These are phyloP conservation scores for Cacoxenus indagator DNA, from an alignment of 2,888 invertebrate genomes.

Conservation along the genomic window DNA sequence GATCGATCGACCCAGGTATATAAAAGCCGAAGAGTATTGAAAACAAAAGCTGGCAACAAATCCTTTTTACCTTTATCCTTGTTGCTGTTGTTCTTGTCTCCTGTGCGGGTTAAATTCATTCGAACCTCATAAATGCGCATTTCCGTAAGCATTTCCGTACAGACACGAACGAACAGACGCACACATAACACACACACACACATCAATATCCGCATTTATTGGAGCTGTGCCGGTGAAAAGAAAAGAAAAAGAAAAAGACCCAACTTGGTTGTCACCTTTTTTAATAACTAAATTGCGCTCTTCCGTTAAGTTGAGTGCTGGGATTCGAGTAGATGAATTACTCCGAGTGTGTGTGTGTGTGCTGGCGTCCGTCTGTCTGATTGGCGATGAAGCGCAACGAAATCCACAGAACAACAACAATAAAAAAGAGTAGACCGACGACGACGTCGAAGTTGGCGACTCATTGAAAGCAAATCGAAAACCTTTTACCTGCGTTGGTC, in stretches of 20 bases:
- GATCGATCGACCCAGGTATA: too few relatives aligned
- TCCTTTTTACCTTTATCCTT: neutral
- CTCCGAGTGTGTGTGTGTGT: neutral
- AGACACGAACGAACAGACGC: neutral
- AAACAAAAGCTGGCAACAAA: neutral
- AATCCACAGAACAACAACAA: conserved; percentile 18
- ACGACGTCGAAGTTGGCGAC: conserved; percentile 24
- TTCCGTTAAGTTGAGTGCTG: conserved; percentile 59
- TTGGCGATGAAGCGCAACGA: conserved; percentile 14
- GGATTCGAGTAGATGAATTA: conserved; percentile 25
- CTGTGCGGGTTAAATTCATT: neutral
- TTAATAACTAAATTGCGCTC: conserved; percentile 60
- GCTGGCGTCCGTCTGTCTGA: neutral
- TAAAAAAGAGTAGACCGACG: conserved; percentile 22
- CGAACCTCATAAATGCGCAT: conserved; percentile 19
- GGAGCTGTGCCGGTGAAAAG: conserved; percentile 1
- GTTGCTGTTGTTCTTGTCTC: neutral
- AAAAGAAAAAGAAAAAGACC: conserved; percentile 11
- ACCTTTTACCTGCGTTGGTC: conserved; percentile 31
- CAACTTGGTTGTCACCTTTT: conserved; percentile 44
- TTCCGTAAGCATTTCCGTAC: conserved; percentile 21
- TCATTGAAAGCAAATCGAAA: conserved; percentile 9
- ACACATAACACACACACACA: neutral
- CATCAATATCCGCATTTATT: neutral
- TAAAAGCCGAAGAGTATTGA: neutral